Evolutionary conservation across 2,888 invertebrate species (phyloP), one percentile per base, ranked within the genome.

Genomic region (Pheosia gnoma): DNA sequence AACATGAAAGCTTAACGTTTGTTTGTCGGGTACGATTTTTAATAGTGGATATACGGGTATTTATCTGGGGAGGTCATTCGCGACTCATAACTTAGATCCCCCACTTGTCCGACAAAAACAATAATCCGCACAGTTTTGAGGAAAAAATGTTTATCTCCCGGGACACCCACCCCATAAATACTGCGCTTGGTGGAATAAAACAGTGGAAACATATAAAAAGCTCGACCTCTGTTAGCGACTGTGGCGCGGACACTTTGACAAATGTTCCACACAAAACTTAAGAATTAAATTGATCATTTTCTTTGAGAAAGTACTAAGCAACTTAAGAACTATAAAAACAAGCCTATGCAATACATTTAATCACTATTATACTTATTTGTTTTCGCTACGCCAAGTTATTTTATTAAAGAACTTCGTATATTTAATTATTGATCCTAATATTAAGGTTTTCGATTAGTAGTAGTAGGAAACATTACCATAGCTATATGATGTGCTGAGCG

Each of bases 91-190:
- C 85, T 91, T 84, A 87, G 77, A 74, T 79, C 82, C 86, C 87
- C 86, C 83, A 80, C 82, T 84, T 83, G 80, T 81, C 86, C 84
- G 88, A 86, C 86, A 88, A 85, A 87, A 91, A 90, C 93, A 92
- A 91, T 91, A 91, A 93, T 91, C 89, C 87, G 74, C 79, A 83
- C 87, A 86, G 80, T 89, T 90, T 88, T 85, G 85, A 88, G 88
- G 87, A 87, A 87, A 87, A 67, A 90, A 86, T 84, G 85, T 90
- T 93, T 94, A 94, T 94, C 94, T 85, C 85, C 69, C 73, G 75
- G 79, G 84, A 85, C 93, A 94, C 90, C 88, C 92, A 84, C 82
- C 82, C 83, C 90, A 90, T 93, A 93, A 93, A 93, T 92, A 91
- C 82, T 77, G 80, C 69, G 81, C 82, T 81, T 77, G 81, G 82